phyloP scores from a whole-genome alignment of 2,888 invertebrate species.

The Thymelicus sylvestris region DNA sequence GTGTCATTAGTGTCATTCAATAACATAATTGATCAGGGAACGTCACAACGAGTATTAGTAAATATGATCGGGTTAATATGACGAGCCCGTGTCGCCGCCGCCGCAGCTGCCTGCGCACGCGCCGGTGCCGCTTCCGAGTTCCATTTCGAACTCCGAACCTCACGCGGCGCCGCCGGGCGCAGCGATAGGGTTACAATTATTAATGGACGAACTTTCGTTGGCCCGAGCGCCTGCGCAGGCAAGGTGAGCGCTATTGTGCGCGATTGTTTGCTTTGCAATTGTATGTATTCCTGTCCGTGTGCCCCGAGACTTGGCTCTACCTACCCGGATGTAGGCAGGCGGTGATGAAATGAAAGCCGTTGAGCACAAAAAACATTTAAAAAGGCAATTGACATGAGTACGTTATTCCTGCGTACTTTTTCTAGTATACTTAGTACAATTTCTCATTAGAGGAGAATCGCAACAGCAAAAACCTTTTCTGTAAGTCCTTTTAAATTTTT shows the following conservation, averaged over 20 bases:
- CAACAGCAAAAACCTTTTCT: too few relatives aligned
- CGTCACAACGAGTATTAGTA: slow-evolving; percentile 28
- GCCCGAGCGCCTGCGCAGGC: slow-evolving; percentile 14
- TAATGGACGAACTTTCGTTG: slow-evolving; percentile 30
- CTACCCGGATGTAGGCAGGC: too few relatives aligned
- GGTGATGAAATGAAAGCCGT: too few relatives aligned
- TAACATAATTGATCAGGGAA: neutral
- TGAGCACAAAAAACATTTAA: too few relatives aligned
- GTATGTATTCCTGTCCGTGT: neutral
- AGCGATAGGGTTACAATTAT: slow-evolving; percentile 19
- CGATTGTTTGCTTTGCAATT: slow-evolving; percentile 14
- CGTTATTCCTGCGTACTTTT: too few relatives aligned
- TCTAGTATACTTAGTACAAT: too few relatives aligned
- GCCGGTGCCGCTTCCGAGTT: slow-evolving; percentile 42
- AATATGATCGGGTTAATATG: slow-evolving; percentile 9
- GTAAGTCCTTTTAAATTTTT: too few relatives aligned
- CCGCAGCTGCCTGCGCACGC: slow-evolving; percentile 40
- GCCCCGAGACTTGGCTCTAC: too few relatives aligned
- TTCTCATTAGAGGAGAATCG: too few relatives aligned
- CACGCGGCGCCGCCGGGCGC: neutral
- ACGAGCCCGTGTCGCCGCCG: slow-evolving; percentile 37
- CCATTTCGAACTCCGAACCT: slow-evolving; percentile 39
- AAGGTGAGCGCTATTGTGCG: slow-evolving; percentile 27
- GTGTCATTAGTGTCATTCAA: slow-evolving; percentile 11
- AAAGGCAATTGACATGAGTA: too few relatives aligned